Evolutionary conservation across 1,140 invertebrate species (phyloP), one percentile per base, ranked within the genome.

Genomic region (Ooceraea biroi): DNA sequence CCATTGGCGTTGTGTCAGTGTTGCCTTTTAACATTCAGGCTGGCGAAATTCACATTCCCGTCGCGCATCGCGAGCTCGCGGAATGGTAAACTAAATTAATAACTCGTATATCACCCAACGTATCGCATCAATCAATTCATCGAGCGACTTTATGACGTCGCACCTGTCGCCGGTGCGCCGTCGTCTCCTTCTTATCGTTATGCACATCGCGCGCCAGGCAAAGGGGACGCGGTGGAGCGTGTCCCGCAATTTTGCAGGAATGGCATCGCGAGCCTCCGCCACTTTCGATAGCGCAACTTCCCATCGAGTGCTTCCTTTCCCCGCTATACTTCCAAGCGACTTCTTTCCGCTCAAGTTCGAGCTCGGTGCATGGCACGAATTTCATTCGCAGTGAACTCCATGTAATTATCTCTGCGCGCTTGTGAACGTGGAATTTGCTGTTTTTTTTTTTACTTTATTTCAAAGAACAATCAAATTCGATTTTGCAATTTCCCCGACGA

Each of bases 161-260:
- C 76, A 80, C 50, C 76, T 80, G 76, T 80, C 76, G 65, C n/a
- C 50, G 22, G 44, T 30, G 36, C 65, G 17, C 69, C 44, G n/a
- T 25, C 36, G 63, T 69, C 50, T 41, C 25, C 50, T 57, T 44
- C 14, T 69, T 71, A 78, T 78, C 63, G 44, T 58, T 46, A 57
- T 30, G 50, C 36, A 30, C 25, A 68, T 57, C 63, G 48, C 44
- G 22, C 73, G 46, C 12, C 46, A 10, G 50, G 19, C 7, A 14
- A n/a, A 61, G 73, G 44, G 27, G 14, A 76, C 73, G 58, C 76
- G 36, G 50, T 78, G 48, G 3, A 19, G 76, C 48, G 63, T 78
- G 25, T 80, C 50, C 19, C 19, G 76, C 50, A 71, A 80, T 80
- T 80, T 58, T 44, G n/a, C 65, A 58, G 65, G 50, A 80, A 80